phyloP scores from a whole-genome alignment of 2,797 vertebrate genomes.

The Corythornis leucogaster region DNA sequence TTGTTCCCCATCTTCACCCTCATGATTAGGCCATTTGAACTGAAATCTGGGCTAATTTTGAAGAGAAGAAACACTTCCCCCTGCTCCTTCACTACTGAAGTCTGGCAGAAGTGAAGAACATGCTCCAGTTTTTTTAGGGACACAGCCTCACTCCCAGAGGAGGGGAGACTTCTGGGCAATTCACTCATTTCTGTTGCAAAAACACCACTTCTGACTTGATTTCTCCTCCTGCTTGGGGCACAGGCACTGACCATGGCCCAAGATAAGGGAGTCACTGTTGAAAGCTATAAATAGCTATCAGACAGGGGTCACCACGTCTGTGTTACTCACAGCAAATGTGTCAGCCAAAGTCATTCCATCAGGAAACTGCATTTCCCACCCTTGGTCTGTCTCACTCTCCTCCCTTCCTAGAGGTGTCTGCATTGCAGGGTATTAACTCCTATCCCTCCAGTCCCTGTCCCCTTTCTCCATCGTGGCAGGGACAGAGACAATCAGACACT shows the following conservation, averaged over 20 bases:
- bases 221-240: not conserved
- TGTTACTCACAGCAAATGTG: not conserved
- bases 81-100: not conserved
- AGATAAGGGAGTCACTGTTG: not conserved
- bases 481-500: not conserved
- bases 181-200: not conserved
- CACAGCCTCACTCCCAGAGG: not conserved
- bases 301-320: not conserved
- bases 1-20: not conserved
- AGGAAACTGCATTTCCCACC: constrained; percentile 55
- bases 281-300: constrained; percentile 40
- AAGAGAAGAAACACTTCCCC: not conserved
- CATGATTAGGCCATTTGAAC: not conserved
- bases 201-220: not conserved
- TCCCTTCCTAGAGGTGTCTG: constrained; percentile 34
- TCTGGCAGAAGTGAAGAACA: not conserved
- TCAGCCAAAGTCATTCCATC: constrained; percentile 28
- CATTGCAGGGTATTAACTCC: not conserved
- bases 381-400: not conserved
- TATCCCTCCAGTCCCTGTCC: not conserved
- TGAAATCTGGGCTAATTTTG: not conserved
- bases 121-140: not conserved
- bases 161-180: not conserved
- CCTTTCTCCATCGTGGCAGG: not conserved
- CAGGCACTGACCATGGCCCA: not conserved